Evolutionary conservation across 2,113 vertebrate genomes (phyloP), one percentile per base, ranked within the genome.

Genomic region (Lichenostomus cassidix): DNA sequence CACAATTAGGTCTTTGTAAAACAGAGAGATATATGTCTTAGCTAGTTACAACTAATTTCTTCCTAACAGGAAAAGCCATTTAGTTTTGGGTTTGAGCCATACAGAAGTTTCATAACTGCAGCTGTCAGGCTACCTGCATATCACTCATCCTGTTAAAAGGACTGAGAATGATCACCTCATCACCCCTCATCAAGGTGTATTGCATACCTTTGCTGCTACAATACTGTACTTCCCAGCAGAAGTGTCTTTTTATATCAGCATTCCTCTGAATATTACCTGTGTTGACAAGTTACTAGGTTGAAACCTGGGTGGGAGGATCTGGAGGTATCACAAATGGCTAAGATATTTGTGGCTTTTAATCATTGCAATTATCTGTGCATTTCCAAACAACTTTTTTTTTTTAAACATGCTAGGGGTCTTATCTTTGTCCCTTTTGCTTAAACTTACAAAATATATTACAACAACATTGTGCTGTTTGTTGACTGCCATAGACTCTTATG

Each of bases 211-310:
- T 84, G 68, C 80, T 74, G 18, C 50, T 60, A 56, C 9, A 2
- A 52, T 56, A 77, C 56, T 0, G 11, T 86, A 80, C 64, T 65
- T 91, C 69, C 73, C 67, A 64, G 37, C 46, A 94, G 76, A 79
- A 39, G 33, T 62, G 70, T 68, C 77, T 90, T 68, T 91, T 86
- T 83, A 46, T 87, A 59, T 84, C 89, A 92, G 9, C 89, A 55
- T 80, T 88, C 82, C 60, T 87, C 92, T 90, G 78, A 93, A 56
- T 79, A 80, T 84, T 76, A 94, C 94, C 87, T 94, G 92, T 91
- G 90, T 97, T 97, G 95, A 95, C 95, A 97, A 94, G 91, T 96
- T 94, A 82, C 52, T 70, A 56, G 70, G 82, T 83, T 83, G 84
- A 96, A 92, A 89, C 55, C 87, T 28, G 53, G 59, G 87, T 90